Percentiles rank a stretch among this genome's conserved stretches.
Evolutionary conservation across 1,140 invertebrate genomes (phyloP).

Genomic region (Mesaphorura yosii): DNA sequence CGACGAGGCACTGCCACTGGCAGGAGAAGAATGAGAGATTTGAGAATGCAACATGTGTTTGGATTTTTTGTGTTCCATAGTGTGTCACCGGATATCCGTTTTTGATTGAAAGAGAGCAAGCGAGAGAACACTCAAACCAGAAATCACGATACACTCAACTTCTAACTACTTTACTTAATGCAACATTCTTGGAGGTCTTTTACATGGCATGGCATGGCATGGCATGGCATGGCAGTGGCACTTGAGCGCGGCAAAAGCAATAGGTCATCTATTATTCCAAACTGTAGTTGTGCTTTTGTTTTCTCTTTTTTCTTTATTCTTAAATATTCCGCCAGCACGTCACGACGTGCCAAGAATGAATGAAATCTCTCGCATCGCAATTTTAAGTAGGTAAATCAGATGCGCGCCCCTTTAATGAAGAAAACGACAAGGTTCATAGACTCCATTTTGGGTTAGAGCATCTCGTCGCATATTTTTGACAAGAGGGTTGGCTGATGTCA

Average conservation of each 20-base stretch:
- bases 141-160: not conserved
- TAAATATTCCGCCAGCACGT: not conserved
- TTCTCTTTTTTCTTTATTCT: not conserved
- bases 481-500: too few species aligned
- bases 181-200: not conserved
- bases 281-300: not conserved
- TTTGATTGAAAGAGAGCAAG: constrained; percentile 27
- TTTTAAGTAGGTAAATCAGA: too few species aligned
- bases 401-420: too few species aligned
- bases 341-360: too few species aligned
- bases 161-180: not conserved
- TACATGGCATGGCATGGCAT: not conserved
- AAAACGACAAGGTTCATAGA: too few species aligned
- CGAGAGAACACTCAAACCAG: constrained; percentile 13
- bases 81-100: constrained; percentile 33
- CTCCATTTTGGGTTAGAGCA: too few species aligned
- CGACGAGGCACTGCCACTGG: too few species aligned
- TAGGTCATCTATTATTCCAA: not conserved
- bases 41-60: constrained; percentile 17
- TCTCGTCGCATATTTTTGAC: too few species aligned
- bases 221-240: not conserved
- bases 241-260: not conserved
- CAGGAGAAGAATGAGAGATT: too few species aligned
- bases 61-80: too few species aligned
- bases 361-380: too few species aligned